Base-by-base conservation (phyloP, 1,140 invertebrate genomes). In the Drosophila bocki region DNA sequence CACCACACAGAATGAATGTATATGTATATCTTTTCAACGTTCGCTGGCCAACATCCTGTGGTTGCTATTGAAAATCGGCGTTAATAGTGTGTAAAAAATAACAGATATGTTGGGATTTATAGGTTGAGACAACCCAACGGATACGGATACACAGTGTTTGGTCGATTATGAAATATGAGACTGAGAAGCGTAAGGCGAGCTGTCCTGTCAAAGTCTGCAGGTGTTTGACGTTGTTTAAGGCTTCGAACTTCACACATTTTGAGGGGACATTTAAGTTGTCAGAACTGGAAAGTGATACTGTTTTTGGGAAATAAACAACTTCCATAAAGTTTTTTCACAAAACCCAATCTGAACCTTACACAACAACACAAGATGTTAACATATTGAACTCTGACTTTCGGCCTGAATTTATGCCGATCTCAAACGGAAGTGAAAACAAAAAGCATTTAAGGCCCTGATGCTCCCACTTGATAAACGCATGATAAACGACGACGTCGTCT, bases 391-490 rank as follows among this genome's bases (percentile, higher is more conserved):
- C 58, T 72, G 53, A 37, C 69, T 59, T 37, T 54, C 19, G 19
- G 51, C 1, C 45, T 51, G 44, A 57, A 54, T 54, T 54, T 37
- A 37, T 72, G 54, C 37, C 29, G 35, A 64, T 64, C 26, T 72
- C 65, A 71, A 83, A 64, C 76, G 64, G 41, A 68, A 69, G 41
- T 54, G 63, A 65, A 78, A 57, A 56, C 63, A 44, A 48, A 45
- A 57, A 9, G 45, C 37, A 72, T 74, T 72, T 74, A 72, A 72
- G 60, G 69, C 70, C 50, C 22, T 39, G 70, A 72, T 72, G 53
- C 37, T 72, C 54, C 70, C 70, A 59, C 70, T 60, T 33, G 70
- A 88, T 88, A 78, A 90, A 70, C 82, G 69, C 80, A 81, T 88
- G 84, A 88, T 90, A 75, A 84, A 88, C 82, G 84, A 90, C 67